phyloP scores from a whole-genome alignment of 2,113 vertebrate genomes.

The Maccullochella peelii region DNA sequence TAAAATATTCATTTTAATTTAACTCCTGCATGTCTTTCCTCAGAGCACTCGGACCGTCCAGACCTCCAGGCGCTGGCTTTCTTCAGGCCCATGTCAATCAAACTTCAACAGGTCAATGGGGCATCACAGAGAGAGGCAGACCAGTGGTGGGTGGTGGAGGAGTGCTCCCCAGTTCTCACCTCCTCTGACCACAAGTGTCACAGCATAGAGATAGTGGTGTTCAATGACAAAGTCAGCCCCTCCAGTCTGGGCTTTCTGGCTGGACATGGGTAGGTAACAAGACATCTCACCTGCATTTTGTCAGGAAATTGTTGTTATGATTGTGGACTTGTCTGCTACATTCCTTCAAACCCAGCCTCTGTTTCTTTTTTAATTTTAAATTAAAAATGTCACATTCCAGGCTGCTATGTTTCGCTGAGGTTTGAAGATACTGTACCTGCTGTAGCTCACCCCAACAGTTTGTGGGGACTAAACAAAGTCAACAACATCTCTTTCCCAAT shows the following conservation, averaged over 20 bases:
- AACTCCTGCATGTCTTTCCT: not conserved
- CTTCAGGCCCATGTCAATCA: conserved; percentile 83
- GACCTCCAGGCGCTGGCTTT: conserved; percentile 76
- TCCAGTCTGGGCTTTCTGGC: conserved; percentile 86
- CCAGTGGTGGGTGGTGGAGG: conserved; percentile 87
- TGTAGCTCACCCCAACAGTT: not conserved
- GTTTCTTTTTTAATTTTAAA: not conserved
- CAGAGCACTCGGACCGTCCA: conserved; percentile 67
- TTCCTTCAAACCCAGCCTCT: not conserved
- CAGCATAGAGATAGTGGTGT: conserved; percentile 83
- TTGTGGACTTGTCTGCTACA: not conserved
- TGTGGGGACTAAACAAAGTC: not conserved
- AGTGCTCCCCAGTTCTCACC: conserved; percentile 72
- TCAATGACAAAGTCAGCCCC: conserved; percentile 89
- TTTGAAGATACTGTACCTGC: not conserved
- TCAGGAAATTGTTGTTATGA: not conserved
- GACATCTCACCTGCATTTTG: not conserved
- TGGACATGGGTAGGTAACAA: conserved; percentile 83
- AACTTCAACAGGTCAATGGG: conserved; percentile 71
- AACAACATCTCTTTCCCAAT: not conserved
- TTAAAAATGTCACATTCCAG: not conserved
- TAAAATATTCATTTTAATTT: not conserved
- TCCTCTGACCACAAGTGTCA: conserved; percentile 67
- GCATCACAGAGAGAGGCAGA: conserved; percentile 25
- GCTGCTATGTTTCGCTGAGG: not conserved